Conservation (phyloP, 2,888 invertebrate genomes). For the Dorcus parallelipipedus region DNA sequence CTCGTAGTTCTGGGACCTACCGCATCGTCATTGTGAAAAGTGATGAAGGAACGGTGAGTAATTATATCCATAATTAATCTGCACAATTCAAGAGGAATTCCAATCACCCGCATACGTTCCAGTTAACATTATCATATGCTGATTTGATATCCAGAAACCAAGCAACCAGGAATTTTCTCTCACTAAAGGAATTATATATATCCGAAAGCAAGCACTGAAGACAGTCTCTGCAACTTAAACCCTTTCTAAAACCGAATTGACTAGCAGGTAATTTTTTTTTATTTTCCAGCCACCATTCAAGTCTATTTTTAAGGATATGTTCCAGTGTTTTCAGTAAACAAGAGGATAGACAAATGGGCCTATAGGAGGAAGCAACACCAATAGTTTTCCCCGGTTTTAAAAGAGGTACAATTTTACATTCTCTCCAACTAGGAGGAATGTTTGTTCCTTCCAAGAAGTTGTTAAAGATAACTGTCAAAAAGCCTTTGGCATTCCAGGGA, state of each 20-base stretch:
- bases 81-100: too few relatives aligned
- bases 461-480: too few relatives aligned
- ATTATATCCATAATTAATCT: too few relatives aligned
- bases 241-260: neutral
- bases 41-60: too few relatives aligned
- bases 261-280: neutral
- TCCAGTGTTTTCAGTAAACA: neutral
- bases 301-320: too few relatives aligned
- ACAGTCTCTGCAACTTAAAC: neutral
- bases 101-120: neutral
- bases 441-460: too few relatives aligned
- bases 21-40: too few relatives aligned
- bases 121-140: neutral
- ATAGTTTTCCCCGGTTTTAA: too few relatives aligned
- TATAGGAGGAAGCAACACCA: neutral
- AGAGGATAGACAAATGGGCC: neutral
- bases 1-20: too few relatives aligned
- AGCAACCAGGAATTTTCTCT: neutral
- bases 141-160: neutral
- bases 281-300: neutral
- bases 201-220: neutral
- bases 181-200: neutral
- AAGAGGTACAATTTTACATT: too few relatives aligned
- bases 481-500: too few relatives aligned
- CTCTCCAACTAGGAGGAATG: too few relatives aligned